Conservation (phyloP, 1,140 invertebrate genomes). For the Delia radicum region DNA sequence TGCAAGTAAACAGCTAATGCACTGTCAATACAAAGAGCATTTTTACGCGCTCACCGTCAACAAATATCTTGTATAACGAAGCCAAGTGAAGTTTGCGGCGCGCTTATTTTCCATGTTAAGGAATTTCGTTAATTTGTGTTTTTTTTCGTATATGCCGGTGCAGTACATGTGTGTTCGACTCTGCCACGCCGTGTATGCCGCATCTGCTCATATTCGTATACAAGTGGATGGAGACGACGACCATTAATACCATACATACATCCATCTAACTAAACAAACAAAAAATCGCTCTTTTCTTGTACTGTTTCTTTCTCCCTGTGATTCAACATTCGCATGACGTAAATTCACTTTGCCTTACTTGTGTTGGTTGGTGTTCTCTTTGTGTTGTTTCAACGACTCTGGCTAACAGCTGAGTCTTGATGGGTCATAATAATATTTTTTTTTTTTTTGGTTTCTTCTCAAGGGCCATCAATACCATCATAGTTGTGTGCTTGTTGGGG, state of each 20-base stretch:
- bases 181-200: not conserved
- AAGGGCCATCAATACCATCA: not conserved
- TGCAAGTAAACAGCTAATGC: not conserved
- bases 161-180: not conserved
- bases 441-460: not conserved
- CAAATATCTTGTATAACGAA: not conserved
- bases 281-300: not conserved
- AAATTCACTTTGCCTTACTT: not conserved
- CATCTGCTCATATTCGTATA: not conserved
- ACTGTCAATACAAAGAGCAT: not conserved
- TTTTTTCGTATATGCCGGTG: too few species aligned
- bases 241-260: not conserved
- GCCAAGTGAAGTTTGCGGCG: slow-evolving; percentile 10
- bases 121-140: too few species aligned
- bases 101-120: slow-evolving; percentile 19
- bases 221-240: not conserved
- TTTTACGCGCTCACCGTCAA: not conserved
- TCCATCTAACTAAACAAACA: not conserved
- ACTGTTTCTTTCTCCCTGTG: not conserved
- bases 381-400: not conserved
- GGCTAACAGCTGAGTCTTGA: not conserved
- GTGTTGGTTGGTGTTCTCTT: not conserved
- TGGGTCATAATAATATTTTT: not conserved
- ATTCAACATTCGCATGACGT: not conserved
- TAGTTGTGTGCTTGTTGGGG: too few species aligned